These are phyloP conservation scores for Aplysina aerophoba DNA, from an alignment of 37 sponge, comb jelly and placozoan species.

Conservation along the genomic window DNA sequence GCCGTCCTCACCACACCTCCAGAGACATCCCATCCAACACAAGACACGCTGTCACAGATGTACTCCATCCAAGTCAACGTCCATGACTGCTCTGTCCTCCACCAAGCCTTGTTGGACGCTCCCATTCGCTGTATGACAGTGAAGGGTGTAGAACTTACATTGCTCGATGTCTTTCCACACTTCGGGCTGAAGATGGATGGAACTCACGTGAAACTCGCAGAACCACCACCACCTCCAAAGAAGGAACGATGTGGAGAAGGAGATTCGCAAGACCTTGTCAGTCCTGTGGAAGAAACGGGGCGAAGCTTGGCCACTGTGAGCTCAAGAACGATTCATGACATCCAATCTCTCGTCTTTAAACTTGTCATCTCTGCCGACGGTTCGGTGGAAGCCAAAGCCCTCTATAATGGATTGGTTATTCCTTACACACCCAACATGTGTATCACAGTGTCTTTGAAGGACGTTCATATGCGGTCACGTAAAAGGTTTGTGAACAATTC, in stretches of 20 bases:
- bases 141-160: background rate
- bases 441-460: background rate
- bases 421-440: background rate
- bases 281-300: conserved; percentile 15
- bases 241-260: too few relatives aligned
- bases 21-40: too few relatives aligned
- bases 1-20: background rate
- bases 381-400: background rate
- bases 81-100: background rate
- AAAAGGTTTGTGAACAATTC: background rate
- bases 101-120: background rate
- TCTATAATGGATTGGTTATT: background rate
- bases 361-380: background rate
- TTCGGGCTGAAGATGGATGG: background rate
- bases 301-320: background rate
- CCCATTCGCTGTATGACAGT: background rate
- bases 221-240: background rate
- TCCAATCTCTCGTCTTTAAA: background rate
- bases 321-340: background rate
- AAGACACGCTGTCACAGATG: background rate
- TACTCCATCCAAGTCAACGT: conserved; percentile 2
- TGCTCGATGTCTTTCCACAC: background rate
- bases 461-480: background rate
- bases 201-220: background rate
- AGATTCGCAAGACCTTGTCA: background rate